These are phyloP conservation scores for Xylocampa areola DNA, from an alignment of 2,888 invertebrate species.

Conservation along the genomic window DNA sequence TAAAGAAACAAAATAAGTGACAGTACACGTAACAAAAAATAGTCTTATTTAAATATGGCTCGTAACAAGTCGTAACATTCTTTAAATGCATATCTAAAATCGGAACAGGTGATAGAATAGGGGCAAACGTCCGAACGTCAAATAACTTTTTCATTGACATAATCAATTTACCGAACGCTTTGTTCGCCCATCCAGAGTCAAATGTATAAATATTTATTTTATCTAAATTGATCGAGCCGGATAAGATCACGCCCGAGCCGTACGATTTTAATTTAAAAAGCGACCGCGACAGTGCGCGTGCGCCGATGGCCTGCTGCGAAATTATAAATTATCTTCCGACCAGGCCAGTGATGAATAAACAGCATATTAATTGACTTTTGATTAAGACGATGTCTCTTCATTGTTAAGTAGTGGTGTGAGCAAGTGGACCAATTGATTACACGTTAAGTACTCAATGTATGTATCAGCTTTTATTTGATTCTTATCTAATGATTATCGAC, in stretches of 20 bases:
- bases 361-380: constrained; percentile 88
- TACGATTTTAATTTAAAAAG: constrained; percentile 88
- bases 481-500: constrained; percentile 11
- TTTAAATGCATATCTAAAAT: constrained; percentile 70
- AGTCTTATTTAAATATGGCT: constrained; percentile 28
- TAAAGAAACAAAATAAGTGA: constrained; percentile 28
- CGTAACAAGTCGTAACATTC: constrained; percentile 31
- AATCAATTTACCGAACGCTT: constrained; percentile 88
- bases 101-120: constrained; percentile 79
- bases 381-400: constrained; percentile 81
- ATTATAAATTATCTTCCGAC: constrained; percentile 85
- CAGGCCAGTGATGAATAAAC: constrained; percentile 82
- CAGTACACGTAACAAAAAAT: constrained; percentile 19
- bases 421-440: constrained; percentile 74
- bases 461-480: constrained; percentile 36
- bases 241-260: constrained; percentile 87
- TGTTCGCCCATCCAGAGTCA: constrained; percentile 86
- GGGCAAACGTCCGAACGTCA: constrained; percentile 69
- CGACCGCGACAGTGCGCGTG: constrained; percentile 83
- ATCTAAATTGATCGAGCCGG: constrained; percentile 89
- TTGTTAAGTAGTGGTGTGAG: constrained; percentile 72
- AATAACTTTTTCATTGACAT: constrained; percentile 80
- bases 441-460: constrained; percentile 33
- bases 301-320: constrained; percentile 85
- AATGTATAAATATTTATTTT: constrained; percentile 90